These are phyloP conservation scores for Moxostoma hubbsi DNA, from an alignment of 2,797 vertebrate species.

Conservation along the genomic window DNA sequence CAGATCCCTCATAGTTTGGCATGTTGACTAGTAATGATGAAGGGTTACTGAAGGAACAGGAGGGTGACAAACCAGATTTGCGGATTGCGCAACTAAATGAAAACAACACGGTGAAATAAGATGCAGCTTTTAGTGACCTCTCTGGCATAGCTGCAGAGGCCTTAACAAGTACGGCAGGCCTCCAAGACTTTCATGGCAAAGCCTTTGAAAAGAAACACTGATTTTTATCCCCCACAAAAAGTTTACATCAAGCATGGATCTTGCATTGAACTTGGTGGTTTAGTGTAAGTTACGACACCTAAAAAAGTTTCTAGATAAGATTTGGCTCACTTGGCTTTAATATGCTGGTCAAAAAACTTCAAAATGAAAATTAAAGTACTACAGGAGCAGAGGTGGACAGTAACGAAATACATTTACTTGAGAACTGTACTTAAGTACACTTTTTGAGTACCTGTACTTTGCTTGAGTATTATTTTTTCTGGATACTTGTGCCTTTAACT, in stretches of 20 bases:
- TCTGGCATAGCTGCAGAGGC: slow-evolving; percentile 43
- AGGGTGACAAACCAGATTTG: slow-evolving; percentile 88
- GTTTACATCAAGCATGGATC: slow-evolving; percentile 29
- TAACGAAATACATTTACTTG: no score
- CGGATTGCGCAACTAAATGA: slow-evolving; percentile 82
- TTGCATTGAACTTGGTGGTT: slow-evolving; percentile 10
- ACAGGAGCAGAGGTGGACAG: not conserved
- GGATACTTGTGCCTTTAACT: no score
- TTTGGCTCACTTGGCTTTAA: slow-evolving; percentile 1
- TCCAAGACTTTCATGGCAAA: slow-evolving; percentile 49
- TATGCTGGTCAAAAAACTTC: not conserved
- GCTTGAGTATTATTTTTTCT: no score
- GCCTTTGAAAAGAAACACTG: slow-evolving; percentile 36
- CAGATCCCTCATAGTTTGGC: slow-evolving; percentile 90
- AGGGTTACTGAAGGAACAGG: slow-evolving; percentile 69
- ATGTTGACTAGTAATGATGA: slow-evolving; percentile 79
- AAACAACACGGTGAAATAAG: slow-evolving; percentile 62
- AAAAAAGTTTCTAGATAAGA: not conserved
- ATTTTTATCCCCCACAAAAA: slow-evolving; percentile 22
- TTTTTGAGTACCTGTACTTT: no score
- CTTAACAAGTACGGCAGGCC: slow-evolving; percentile 40
- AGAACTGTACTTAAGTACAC: no score
- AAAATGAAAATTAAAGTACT: slow-evolving; percentile 1
- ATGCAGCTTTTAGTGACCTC: slow-evolving; percentile 56
- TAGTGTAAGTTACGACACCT: slow-evolving; percentile 16